Evolutionary conservation across 2,113 vertebrate genomes (phyloP), one percentile per base, ranked within the genome.

Genomic region (Cavia porcellus): DNA sequence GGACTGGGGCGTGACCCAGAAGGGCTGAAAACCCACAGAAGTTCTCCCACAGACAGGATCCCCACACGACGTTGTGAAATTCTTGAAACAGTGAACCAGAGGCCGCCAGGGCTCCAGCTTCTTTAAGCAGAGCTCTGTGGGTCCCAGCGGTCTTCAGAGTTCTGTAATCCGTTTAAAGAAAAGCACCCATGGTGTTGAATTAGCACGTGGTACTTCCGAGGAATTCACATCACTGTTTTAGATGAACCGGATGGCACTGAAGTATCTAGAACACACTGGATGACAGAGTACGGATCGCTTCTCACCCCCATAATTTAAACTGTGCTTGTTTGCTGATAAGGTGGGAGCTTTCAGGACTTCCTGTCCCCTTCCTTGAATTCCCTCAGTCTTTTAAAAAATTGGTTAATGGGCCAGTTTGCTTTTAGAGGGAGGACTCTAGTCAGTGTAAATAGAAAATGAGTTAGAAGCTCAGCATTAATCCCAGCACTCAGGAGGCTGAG

Each of bases 351-450:
- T 82, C 47, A 38, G 68, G 28, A 45, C 17, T 64, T 62, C 32
- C 17, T 83, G 70, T 92, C 72, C 64, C 68, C 7, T 25, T 55
- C 30, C 66, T 17, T 81, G 13, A 47, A 86, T 89, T 85, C 68
- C 79, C 70, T 92, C 32, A 81, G n/a, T 42, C 25, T 81, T 85
- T 86, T n/a, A 47, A 86, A 83, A 55, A 90, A 57, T n/a, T 30
- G 15, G 35, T 52, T 24, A 38, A 52, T 79, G 55, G 52, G 14
- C 47, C 81, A 35, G 4, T 86, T 80, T 94, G 55, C 72, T 79
- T 74, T 80, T 42, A 83, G 64, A 75, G 45, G 24, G 22, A 90
- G 55, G 74, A 13, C 79, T 86, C 52, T 74, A 38, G 50, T 74
- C 61, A 50, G 30, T 94, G 75, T 86, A 66, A 74, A 32, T 17